Evolutionary conservation across 2,888 invertebrate species (phyloP).

Genomic region (Mimumesa dahlbomi): DNA sequence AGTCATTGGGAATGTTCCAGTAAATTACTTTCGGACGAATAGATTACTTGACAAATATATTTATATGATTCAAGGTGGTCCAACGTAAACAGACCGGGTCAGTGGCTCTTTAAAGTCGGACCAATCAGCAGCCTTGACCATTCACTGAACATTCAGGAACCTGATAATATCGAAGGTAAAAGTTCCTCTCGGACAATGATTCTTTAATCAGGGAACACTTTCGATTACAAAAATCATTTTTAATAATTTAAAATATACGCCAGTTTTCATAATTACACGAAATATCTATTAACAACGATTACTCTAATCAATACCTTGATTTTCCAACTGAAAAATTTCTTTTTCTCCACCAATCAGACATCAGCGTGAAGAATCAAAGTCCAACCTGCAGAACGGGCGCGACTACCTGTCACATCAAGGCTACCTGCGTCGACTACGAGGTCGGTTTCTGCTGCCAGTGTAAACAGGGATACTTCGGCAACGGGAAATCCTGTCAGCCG

Average conservation of each 20-base stretch:
- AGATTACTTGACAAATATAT: neutral
- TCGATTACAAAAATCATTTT: too few species aligned
- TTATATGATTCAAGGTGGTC: constrained; percentile 85
- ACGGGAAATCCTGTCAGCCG: constrained; percentile 94
- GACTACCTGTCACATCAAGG: constrained; percentile 90
- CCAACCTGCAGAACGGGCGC: constrained; percentile 84
- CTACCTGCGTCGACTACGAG: constrained; percentile 90
- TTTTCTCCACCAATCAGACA: constrained; percentile 35
- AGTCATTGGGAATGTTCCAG: too few species aligned
- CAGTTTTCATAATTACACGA: too few species aligned
- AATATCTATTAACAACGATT: too few species aligned
- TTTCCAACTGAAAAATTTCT: too few species aligned
- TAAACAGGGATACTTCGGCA: constrained; percentile 92
- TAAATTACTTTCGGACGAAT: too few species aligned
- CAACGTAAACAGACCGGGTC: constrained; percentile 91
- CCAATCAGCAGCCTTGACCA: too few species aligned
- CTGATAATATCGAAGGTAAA: constrained; percentile 82
- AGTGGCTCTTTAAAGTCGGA: constrained; percentile 94
- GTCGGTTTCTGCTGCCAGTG: constrained; percentile 96
- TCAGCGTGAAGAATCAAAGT: constrained; percentile 36
- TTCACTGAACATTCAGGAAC: constrained; percentile 86
- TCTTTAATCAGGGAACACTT: too few species aligned
- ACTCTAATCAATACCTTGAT: too few species aligned
- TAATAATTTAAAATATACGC: too few species aligned
- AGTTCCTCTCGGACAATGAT: too few species aligned